phyloP scores from a whole-genome alignment of 2,113 vertebrate species.

The Pseudorasbora parva region DNA sequence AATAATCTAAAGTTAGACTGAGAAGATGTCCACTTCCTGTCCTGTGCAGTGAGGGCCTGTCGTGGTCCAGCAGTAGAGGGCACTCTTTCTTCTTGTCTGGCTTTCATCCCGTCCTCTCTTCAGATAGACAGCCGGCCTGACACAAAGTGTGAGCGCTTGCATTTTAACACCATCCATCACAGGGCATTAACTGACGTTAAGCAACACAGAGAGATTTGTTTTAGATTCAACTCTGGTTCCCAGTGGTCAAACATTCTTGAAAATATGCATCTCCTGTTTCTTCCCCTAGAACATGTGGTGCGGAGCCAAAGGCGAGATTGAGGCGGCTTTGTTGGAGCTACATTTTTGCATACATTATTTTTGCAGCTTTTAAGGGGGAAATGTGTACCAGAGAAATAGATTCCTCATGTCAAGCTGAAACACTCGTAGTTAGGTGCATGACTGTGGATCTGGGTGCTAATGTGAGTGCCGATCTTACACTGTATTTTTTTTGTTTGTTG shows the following conservation, averaged over 20 bases:
- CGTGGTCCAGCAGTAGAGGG: conserved; percentile 59
- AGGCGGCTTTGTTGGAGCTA: background rate
- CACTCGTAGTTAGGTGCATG: conserved; percentile 32
- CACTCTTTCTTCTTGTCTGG: conserved; percentile 59
- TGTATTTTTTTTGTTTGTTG: too few relatives aligned
- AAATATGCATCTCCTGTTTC: conserved; percentile 28
- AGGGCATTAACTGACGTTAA: conserved; percentile 18
- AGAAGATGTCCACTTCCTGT: background rate
- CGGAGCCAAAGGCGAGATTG: conserved; percentile 1
- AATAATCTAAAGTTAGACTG: background rate
- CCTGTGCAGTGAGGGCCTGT: conserved; percentile 5
- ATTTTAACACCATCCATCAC: conserved; percentile 35
- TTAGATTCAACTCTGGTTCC: conserved; percentile 44
- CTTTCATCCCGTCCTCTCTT: conserved; percentile 27
- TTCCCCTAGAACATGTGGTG: conserved; percentile 35
- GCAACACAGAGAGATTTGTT: conserved; percentile 38
- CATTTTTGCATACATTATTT: conserved; percentile 9
- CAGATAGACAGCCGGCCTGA: background rate
- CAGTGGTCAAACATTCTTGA: conserved; percentile 38
- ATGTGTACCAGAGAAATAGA: background rate
- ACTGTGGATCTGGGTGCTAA: conserved; percentile 36
- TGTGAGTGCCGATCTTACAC: conserved; percentile 14
- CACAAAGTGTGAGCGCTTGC: conserved; percentile 18
- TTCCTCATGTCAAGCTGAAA: background rate
- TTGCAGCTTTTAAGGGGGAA: background rate